Evolutionary conservation across 1,140 invertebrate genomes (phyloP).

Genomic region (Calephelis virginiensis): DNA sequence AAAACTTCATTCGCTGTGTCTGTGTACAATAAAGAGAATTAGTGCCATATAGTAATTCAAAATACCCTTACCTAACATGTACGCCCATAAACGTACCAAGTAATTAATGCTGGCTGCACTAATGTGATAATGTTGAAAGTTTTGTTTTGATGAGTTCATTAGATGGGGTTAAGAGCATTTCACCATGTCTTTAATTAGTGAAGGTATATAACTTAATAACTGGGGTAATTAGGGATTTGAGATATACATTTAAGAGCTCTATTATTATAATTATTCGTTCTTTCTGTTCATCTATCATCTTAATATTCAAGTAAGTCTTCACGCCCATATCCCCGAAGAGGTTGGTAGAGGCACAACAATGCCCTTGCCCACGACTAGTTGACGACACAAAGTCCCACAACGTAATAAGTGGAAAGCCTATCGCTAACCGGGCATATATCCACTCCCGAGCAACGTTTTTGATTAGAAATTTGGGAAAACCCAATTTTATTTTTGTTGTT

Average conservation of each 20-base stretch:
- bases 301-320: background rate
- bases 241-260: background rate
- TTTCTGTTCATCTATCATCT: background rate
- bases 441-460: too few relatives aligned
- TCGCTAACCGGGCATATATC: too few relatives aligned
- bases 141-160: constrained; percentile 69
- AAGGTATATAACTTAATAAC: constrained; percentile 32
- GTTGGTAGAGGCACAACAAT: too few relatives aligned
- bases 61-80: constrained; percentile 34
- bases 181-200: constrained; percentile 43
- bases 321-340: too few relatives aligned
- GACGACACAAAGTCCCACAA: too few relatives aligned
- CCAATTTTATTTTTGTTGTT: too few relatives aligned
- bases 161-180: constrained; percentile 15
- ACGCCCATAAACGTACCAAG: constrained; percentile 60
- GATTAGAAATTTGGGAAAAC: too few relatives aligned
- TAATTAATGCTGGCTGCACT: constrained; percentile 64
- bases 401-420: too few relatives aligned
- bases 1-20: background rate
- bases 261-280: background rate
- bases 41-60: constrained; percentile 7
- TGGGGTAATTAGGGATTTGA: constrained; percentile 3
- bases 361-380: too few relatives aligned
- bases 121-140: constrained; percentile 68
- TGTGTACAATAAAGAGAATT: background rate